Evolutionary conservation across 2,888 invertebrate species (phyloP).

Genomic region (Ophion costatus): DNA sequence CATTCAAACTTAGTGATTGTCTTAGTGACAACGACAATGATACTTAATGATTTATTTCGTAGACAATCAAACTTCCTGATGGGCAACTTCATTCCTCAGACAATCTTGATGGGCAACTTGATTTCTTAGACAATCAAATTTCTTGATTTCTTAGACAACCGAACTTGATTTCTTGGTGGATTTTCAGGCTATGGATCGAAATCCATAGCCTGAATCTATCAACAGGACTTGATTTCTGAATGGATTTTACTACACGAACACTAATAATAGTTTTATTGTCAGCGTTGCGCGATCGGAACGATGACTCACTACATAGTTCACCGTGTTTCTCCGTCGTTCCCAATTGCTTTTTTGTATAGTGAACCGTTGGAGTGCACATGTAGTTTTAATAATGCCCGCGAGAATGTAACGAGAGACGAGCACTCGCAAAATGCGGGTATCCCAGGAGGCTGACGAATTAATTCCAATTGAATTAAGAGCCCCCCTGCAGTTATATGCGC

Average conservation of each 20-base stretch:
- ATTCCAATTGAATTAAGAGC: constrained; percentile 55
- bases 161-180: too few species aligned
- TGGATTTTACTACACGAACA: background rate
- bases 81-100: too few species aligned
- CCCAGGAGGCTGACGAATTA: constrained; percentile 47
- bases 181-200: too few species aligned
- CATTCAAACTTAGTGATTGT: too few species aligned
- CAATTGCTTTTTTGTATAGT: constrained; percentile 36
- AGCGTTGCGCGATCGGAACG: background rate
- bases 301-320: background rate
- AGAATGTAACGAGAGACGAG: constrained; percentile 52
- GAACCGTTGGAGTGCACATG: background rate
- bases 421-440: constrained; percentile 56
- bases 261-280: constrained; percentile 11
- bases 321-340: constrained; percentile 12
- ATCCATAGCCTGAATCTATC: too few species aligned
- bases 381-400: constrained; percentile 19
- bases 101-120: too few species aligned
- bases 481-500: background rate
- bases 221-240: background rate
- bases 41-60: too few species aligned
- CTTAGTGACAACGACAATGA: too few species aligned
- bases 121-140: too few species aligned
- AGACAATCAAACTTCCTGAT: too few species aligned
- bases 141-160: too few species aligned